Percentiles rank a stretch among this genome's conserved stretches.
phyloP scores from a whole-genome alignment of 2,797 vertebrate genomes.

The Smutsia temminckii region DNA sequence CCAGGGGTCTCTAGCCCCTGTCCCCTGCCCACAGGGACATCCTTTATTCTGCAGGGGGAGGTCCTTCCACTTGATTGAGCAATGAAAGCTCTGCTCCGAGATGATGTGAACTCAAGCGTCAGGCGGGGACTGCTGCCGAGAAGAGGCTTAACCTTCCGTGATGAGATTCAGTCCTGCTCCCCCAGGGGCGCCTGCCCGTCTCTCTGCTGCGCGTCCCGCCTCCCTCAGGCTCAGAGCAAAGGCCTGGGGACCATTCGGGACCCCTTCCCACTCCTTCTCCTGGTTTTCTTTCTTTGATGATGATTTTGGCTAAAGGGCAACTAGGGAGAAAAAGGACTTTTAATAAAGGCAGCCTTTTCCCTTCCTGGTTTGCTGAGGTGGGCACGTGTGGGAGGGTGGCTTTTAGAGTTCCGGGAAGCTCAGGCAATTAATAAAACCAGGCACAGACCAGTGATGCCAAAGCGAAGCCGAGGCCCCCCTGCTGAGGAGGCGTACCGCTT shows the following conservation, averaged over 20 bases:
- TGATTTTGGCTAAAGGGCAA: neutral
- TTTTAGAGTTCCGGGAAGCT: neutral
- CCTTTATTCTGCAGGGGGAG: neutral
- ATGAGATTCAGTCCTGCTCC: neutral
- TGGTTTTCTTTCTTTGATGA: too few species aligned
- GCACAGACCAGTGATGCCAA: neutral
- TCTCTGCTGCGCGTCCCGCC: neutral
- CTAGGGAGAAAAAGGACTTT: neutral
- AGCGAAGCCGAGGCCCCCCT: neutral
- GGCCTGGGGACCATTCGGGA: neutral
- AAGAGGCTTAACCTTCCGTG: neutral
- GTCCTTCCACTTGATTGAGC: neutral
- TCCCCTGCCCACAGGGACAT: neutral
- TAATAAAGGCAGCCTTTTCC: neutral
- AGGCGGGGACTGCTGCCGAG: neutral
- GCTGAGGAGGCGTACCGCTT: neutral
- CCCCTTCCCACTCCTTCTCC: too few species aligned
- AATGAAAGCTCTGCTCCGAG: neutral
- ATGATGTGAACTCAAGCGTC: neutral
- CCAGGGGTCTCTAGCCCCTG: neutral
- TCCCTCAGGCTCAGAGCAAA: neutral
- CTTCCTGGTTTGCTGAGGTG: neutral
- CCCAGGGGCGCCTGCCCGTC: fast-evolving
- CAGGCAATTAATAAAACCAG: neutral
- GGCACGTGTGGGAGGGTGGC: neutral